Percentiles rank a stretch among this genome's conserved stretches.
Conservation (phyloP, 2,113 vertebrate species). For the Delphinus delphis region DNA sequence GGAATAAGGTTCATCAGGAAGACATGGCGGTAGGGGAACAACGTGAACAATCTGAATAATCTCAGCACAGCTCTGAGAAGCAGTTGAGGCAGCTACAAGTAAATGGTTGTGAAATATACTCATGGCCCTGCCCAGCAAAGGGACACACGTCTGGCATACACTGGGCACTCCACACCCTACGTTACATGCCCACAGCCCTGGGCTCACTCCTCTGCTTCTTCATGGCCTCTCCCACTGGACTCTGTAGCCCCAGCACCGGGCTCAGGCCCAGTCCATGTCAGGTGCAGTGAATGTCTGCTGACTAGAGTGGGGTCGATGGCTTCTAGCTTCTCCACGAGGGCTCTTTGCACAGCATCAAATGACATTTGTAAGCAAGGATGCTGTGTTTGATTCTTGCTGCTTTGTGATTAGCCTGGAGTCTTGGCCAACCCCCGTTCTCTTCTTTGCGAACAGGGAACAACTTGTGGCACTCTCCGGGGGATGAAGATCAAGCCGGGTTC, state of each 20-base stretch:
- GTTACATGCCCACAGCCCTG: background rate
- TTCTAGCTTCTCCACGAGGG: background rate
- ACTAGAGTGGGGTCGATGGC: background rate
- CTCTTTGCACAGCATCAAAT: background rate
- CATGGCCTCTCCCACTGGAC: background rate
- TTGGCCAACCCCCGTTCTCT: background rate
- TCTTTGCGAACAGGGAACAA: conserved; percentile 81
- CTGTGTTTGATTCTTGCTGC: background rate
- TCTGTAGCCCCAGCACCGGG: background rate
- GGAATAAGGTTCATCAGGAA: background rate
- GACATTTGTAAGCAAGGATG: background rate
- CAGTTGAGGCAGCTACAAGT: background rate
- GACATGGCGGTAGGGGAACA: accelerated
- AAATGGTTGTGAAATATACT: background rate
- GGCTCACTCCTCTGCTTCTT: background rate
- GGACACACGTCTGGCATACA: background rate
- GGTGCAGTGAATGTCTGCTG: background rate
- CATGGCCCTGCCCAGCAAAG: background rate
- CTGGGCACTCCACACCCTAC: too few species aligned
- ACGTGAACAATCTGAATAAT: background rate
- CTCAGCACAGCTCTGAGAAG: background rate
- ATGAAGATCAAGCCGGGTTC: conserved; percentile 88
- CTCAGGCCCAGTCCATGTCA: background rate
- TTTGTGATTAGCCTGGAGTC: background rate
- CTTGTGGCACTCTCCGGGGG: conserved; percentile 80